phyloP scores from a whole-genome alignment of 1,140 invertebrate species.

The Charaxes varanes region DNA sequence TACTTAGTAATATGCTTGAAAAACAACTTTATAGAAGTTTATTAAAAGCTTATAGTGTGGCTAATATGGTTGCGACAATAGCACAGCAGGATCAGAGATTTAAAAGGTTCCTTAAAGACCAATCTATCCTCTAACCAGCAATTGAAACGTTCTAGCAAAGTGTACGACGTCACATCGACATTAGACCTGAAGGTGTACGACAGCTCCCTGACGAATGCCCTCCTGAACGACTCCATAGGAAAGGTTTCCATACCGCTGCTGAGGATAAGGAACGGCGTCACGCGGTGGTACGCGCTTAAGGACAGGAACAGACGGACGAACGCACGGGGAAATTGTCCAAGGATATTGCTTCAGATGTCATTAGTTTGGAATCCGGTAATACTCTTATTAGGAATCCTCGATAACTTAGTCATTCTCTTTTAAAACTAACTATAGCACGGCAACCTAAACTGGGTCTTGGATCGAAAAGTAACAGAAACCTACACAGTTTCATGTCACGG shows the following conservation, averaged over 20 bases:
- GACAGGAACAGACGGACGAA: constrained; percentile 36
- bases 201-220: constrained; percentile 32
- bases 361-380: constrained; percentile 57
- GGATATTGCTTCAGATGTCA: constrained; percentile 69
- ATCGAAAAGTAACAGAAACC: no score
- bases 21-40: no score
- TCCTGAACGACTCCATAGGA: constrained; percentile 85
- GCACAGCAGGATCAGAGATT: no score
- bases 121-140: no score
- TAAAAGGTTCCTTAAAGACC: no score
- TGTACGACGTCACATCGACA: constrained; percentile 97
- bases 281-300: constrained; percentile 53
- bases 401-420: no score
- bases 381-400: no score
- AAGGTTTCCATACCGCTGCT: constrained; percentile 53
- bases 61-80: no score
- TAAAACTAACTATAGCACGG: not conserved
- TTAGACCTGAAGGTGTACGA: constrained; percentile 90
- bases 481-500: no score
- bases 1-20: no score
- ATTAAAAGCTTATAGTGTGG: no score
- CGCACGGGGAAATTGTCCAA: constrained; percentile 51
- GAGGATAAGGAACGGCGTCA: constrained; percentile 37
- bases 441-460: not conserved
- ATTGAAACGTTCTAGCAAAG: constrained; percentile 87